These are phyloP conservation scores for Clarias macrocephalus DNA, from an alignment of 2,113 vertebrate species.

Conservation along the genomic window DNA sequence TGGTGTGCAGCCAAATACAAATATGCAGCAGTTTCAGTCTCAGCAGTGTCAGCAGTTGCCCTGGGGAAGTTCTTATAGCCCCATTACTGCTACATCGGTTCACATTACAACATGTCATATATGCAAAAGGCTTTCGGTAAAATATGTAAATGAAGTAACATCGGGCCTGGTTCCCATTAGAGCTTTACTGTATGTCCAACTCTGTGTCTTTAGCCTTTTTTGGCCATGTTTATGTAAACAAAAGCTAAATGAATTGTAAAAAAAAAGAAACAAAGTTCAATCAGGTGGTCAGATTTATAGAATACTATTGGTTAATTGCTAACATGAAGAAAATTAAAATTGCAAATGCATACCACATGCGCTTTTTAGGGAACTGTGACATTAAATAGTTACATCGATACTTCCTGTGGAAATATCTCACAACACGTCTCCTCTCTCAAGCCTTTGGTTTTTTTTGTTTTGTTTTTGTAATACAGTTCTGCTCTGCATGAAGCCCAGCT, in stretches of 20 bases:
- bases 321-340: background rate
- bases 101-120: too few relatives aligned
- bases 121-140: background rate
- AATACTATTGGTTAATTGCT: background rate
- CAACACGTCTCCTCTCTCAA: background rate
- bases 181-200: background rate
- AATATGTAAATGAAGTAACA: background rate
- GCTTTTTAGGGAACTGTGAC: background rate
- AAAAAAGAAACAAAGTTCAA: background rate
- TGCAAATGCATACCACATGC: background rate
- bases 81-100: too few relatives aligned
- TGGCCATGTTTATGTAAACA: background rate
- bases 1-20: too few relatives aligned
- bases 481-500: background rate
- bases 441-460: background rate
- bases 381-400: background rate
- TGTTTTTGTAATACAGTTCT: background rate
- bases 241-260: background rate
- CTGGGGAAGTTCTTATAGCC: too few relatives aligned
- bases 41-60: too few relatives aligned
- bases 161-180: background rate
- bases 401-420: slow-evolving; percentile 17
- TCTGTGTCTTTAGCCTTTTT: background rate
- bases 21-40: too few relatives aligned
- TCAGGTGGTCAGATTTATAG: background rate